Evolutionary conservation across 2,113 vertebrate species (phyloP).

Genomic region (Erpornis zantholeuca): DNA sequence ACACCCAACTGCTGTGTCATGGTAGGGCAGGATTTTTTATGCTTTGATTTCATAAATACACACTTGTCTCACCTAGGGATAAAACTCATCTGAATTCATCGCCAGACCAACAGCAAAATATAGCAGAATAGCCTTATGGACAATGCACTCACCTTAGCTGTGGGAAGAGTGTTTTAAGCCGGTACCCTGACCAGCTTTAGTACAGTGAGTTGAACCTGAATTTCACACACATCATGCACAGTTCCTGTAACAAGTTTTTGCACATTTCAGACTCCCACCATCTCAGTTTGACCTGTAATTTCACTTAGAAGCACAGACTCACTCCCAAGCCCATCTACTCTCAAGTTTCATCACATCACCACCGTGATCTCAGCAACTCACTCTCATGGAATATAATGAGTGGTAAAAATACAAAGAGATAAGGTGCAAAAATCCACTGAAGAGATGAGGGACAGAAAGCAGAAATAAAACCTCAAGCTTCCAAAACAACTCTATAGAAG

Average conservation of each 20-base stretch:
- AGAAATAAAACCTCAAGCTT: not conserved
- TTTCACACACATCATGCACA: not conserved
- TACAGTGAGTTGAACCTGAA: not conserved
- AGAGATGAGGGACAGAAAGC: not conserved
- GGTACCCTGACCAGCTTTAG: not conserved
- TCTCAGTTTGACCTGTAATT: not conserved
- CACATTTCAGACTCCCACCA: not conserved
- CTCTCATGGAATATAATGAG: not conserved
- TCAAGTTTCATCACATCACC: not conserved
- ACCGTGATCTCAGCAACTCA: accelerated
- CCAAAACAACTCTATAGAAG: not conserved
- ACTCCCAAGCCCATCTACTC: not conserved
- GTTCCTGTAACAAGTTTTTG: not conserved
- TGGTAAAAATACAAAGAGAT: not conserved
- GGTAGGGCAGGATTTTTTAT: not conserved
- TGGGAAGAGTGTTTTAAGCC: not conserved
- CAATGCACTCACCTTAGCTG: not conserved
- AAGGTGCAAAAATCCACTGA: not conserved
- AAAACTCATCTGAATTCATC: not conserved
- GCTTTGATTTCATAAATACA: not conserved
- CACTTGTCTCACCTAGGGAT: not conserved
- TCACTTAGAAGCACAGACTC: not conserved
- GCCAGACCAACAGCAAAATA: not conserved
- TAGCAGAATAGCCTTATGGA: accelerated
- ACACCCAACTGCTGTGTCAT: not conserved